A percentile compares a stretch with the other conserved stretches of the same genome.
Evolutionary conservation across 1,140 invertebrate species (phyloP).

Genomic region (Penaeus indicus): DNA sequence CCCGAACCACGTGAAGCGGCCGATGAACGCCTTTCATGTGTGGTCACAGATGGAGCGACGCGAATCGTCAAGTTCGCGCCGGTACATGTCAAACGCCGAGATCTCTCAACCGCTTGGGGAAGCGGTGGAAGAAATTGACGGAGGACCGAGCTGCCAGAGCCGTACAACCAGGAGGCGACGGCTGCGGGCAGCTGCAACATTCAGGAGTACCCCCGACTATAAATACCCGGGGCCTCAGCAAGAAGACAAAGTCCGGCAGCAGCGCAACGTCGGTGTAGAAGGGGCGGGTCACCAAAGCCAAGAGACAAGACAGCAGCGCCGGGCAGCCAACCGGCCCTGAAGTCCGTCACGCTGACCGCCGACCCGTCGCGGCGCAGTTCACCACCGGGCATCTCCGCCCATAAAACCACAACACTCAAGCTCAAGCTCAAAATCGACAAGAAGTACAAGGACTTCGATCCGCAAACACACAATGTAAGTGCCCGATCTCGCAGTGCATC

Average conservation of each 20-base stretch:
- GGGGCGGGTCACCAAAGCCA: slow-evolving; percentile 73
- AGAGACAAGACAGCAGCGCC: slow-evolving; percentile 71
- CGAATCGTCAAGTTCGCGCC: slow-evolving; percentile 94
- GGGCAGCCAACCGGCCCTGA: slow-evolving; percentile 57
- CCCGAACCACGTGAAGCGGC: slow-evolving; percentile 95
- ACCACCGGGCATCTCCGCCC: slow-evolving; percentile 63
- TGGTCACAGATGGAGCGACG: slow-evolving; percentile 95
- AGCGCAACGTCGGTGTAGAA: slow-evolving; percentile 66
- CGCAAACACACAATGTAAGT: slow-evolving; percentile 71
- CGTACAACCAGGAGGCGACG: slow-evolving; percentile 93
- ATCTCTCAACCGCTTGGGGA: slow-evolving; percentile 92
- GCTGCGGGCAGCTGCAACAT: slow-evolving; percentile 90
- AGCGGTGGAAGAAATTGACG: slow-evolving; percentile 89
- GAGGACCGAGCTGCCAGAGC: slow-evolving; percentile 89
- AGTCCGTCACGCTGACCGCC: slow-evolving; percentile 65
- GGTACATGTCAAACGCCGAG: slow-evolving; percentile 96
- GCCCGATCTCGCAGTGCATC: slow-evolving; percentile 74
- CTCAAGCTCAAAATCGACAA: slow-evolving; percentile 76
- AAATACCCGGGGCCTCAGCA: slow-evolving; percentile 96
- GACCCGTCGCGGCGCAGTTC: slow-evolving; percentile 57
- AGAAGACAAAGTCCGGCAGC: slow-evolving; percentile 78
- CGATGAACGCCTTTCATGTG: slow-evolving; percentile 99
- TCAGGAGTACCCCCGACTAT: slow-evolving; percentile 97
- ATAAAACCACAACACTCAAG: slow-evolving; percentile 73
- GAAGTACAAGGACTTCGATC: slow-evolving; percentile 74